Percentiles rank a stretch among this genome's conserved stretches.
phyloP scores from a whole-genome alignment of 1,140 invertebrate species.

The Sweltsa coloradensis region DNA sequence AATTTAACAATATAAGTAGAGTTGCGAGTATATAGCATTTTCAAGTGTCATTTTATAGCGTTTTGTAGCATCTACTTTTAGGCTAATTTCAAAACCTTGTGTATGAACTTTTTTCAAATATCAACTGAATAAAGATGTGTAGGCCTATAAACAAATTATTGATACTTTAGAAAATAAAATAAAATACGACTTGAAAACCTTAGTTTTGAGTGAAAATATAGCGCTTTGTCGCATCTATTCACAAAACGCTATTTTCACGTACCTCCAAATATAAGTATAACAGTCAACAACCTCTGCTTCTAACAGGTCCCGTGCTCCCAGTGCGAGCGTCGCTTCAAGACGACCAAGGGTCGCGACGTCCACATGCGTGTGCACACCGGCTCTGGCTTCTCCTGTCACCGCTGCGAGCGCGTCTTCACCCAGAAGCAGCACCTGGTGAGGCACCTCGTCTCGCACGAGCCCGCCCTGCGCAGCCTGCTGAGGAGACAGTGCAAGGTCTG shows the following conservation, averaged over 20 bases:
- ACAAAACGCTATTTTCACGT: no score
- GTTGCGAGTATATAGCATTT: no score
- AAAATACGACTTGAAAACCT: not conserved
- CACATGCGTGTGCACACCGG: constrained; percentile 29
- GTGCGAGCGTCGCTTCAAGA: constrained; percentile 34
- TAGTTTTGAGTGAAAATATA: constrained; percentile 1
- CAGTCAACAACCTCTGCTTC: not conserved
- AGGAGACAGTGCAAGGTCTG: not conserved
- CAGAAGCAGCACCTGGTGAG: constrained; percentile 5
- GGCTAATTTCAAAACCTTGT: no score
- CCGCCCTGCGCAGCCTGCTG: not conserved
- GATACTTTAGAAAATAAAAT: not conserved
- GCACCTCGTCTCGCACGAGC: not conserved
- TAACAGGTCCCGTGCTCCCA: constrained; percentile 27
- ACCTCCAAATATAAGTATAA: no score
- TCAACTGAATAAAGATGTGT: not conserved
- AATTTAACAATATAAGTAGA: no score
- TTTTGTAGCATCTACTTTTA: no score
- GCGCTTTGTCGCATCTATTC: not conserved
- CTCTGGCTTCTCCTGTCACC: not conserved
- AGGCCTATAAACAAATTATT: not conserved
- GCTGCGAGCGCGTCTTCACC: not conserved
- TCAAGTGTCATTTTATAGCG: no score
- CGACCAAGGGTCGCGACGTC: constrained; percentile 34
- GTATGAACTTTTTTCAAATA: not conserved